Conservation (phyloP, 1,140 invertebrate genomes). For the Ridgeia piscesae region DNA sequence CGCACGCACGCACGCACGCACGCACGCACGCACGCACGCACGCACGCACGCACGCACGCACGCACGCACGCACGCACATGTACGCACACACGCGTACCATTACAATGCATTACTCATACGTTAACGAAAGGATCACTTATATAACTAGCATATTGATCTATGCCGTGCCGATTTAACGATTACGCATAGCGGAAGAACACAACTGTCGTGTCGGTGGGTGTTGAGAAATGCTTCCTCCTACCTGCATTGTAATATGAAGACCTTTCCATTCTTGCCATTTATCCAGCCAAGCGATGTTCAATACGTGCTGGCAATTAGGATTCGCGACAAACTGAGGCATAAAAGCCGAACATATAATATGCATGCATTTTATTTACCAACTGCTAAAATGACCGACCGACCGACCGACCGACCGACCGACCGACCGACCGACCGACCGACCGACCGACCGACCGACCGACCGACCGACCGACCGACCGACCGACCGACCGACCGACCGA, state of each 20-base stretch:
- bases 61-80: no score
- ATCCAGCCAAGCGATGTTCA: conserved; percentile 10
- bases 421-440: no score
- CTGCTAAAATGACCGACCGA: neutral
- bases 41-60: no score
- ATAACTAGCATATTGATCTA: neutral
- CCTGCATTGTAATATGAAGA: neutral
- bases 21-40: no score
- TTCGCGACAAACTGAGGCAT: conserved; percentile 9
- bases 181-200: neutral
- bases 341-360: neutral
- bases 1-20: no score
- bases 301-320: conserved; percentile 11
- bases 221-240: neutral
- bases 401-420: no score
- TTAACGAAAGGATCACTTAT: neutral
- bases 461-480: no score
- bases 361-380: neutral
- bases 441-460: no score
- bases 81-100: no score
- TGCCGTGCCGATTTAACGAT: no score
- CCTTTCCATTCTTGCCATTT: conserved; percentile 9
- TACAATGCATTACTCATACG: no score
- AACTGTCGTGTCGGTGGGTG: neutral
- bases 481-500: no score